These are phyloP conservation scores for Opisthograptis luteolata DNA, from an alignment of 2,888 invertebrate genomes.

Conservation along the genomic window DNA sequence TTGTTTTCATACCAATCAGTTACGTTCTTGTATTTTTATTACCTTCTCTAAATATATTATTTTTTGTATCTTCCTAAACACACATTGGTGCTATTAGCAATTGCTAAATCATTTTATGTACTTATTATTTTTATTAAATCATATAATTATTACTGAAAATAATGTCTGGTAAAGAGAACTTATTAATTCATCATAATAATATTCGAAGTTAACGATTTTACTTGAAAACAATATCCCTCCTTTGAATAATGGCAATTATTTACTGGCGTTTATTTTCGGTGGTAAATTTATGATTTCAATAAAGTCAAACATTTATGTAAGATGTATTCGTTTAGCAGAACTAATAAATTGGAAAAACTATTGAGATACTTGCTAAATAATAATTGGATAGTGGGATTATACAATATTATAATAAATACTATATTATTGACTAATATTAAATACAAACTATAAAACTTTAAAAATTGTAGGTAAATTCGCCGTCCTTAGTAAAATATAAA, in stretches of 20 bases:
- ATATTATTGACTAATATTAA: neutral
- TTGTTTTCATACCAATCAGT: too few relatives aligned
- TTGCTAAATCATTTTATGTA: constrained; percentile 54
- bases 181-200: too few relatives aligned
- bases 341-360: neutral
- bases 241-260: too few relatives aligned
- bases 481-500: constrained; percentile 2
- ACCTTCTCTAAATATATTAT: constrained; percentile 16
- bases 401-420: neutral
- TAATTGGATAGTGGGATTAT: neutral
- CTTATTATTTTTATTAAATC: constrained; percentile 38
- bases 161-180: too few relatives aligned
- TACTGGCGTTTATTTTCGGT: constrained; percentile 8
- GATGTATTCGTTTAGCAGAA: constrained; percentile 10
- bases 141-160: constrained; percentile 10
- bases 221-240: too few relatives aligned
- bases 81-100: constrained; percentile 77
- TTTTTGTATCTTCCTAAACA: constrained; percentile 49
- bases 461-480: neutral
- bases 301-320: neutral
- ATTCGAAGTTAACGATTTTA: too few relatives aligned
- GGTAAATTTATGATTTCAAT: constrained; percentile 41
- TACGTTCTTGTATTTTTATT: neutral
- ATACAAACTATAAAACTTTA: neutral
- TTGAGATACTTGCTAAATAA: neutral